Base-by-base conservation (phyloP, 2,888 invertebrate genomes). In the Ectropis crepuscularia region DNA sequence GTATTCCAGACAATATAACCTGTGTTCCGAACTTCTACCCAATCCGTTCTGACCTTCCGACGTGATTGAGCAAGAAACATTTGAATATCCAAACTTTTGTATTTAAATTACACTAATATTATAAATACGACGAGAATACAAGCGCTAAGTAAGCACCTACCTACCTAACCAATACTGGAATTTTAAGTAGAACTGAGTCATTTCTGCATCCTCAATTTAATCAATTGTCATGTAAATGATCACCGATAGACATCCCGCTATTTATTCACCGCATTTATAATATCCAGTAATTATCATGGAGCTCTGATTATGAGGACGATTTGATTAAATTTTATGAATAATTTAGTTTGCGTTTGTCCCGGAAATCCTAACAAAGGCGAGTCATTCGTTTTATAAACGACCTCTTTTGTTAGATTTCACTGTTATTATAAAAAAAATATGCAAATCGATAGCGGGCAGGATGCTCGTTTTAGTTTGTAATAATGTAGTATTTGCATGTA, bases 381-480 rank as follows among this genome's bases (percentile, higher is more conserved):
- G 75, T 79, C 82, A 80, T 80, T 75, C 81, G 83, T 85, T 86
- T 83, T 83, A 83, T 86, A 82, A 86, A 78, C 81, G 76, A 80
- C 77, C 58, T 74, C 84, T 86, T 86, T 90, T 90, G 90, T 90
- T 88, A 81, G 85, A 84, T 85, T 85, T 82, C 79, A 80, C 80
- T 86, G 85, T 89, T 89, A 85, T 90, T 89, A 90, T 88, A 85
- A 90, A 91, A 88, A 88, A 92, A 91, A 92, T 91, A 92, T 92
- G 92, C 92, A 90, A 92, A 92, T 92, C 91, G 85, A 92, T 90
- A 81, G 86, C 77, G 79, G 79, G 82, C 90, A 89, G 92, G 92
- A 92, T 89, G 91, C 80, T 86, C 88, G 85, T 89, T 91, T 92
- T 90, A 81, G 90, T 90, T 90, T 81, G 88, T 90, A 86, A 87